Conservation (phyloP, 1,140 invertebrate species). For the Apis laboriosa region DNA sequence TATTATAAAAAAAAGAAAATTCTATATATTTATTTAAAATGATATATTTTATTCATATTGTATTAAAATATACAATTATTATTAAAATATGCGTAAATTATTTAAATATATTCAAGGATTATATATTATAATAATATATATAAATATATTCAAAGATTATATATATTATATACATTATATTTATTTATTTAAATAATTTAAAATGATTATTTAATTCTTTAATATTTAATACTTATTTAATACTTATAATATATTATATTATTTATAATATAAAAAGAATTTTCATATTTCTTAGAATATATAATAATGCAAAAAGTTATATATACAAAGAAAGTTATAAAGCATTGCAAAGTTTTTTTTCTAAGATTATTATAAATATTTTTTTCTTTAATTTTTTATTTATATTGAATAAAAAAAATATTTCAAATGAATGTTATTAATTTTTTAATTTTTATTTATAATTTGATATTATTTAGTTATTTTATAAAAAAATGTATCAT, state of each 20-base stretch:
- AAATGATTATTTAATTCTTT: not conserved
- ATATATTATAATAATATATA: no score
- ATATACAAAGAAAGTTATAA: no score
- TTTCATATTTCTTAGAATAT: not conserved
- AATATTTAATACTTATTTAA: no score
- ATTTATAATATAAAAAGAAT: not conserved
- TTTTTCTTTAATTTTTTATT: no score
- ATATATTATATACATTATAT: not conserved
- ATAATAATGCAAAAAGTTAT: not conserved
- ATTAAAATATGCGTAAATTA: not conserved
- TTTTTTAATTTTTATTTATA: no score
- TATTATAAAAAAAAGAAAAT: slow-evolving; percentile 16
- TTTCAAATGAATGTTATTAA: no score
- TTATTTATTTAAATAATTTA: not conserved
- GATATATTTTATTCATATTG: not conserved
- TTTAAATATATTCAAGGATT: not conserved
- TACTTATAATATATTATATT: not conserved
- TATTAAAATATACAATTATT: not conserved
- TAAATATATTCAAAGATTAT: not conserved
- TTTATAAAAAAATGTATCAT: no score
- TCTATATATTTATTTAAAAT: slow-evolving; percentile 25
- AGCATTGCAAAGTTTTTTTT: no score
- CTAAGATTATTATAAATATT: no score
- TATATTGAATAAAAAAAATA: no score
- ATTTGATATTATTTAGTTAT: no score